Percentiles rank a stretch among this genome's conserved stretches.
Evolutionary conservation across 1,140 invertebrate genomes (phyloP).

Genomic region (Zaprionus davidi): DNA sequence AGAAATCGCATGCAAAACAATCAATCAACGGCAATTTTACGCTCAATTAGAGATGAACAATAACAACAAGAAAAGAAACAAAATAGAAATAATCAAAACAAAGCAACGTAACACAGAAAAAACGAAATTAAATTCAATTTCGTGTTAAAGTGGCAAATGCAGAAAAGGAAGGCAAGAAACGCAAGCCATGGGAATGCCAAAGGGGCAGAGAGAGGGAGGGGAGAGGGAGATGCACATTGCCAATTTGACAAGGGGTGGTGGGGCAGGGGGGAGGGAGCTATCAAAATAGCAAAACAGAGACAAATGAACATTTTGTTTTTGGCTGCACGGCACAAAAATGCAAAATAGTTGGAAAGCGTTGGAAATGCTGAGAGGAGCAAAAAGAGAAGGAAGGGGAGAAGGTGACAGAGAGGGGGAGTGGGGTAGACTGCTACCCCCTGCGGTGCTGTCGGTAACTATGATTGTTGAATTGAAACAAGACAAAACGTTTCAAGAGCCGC

Average conservation of each 20-base stretch:
- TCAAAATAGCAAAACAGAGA: constrained; percentile 50
- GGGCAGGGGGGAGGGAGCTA: background rate
- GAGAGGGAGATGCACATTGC: constrained; percentile 42
- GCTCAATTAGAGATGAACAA: constrained; percentile 78
- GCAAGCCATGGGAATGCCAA: constrained; percentile 13
- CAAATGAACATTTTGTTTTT: constrained; percentile 48
- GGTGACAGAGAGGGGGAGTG: too few species aligned
- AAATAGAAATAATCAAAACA: constrained; percentile 27
- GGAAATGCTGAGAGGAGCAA: constrained; percentile 6
- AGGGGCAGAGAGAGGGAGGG: background rate
- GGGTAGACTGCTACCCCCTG: constrained; percentile 11
- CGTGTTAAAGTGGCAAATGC: constrained; percentile 74
- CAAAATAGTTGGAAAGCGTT: constrained; percentile 79
- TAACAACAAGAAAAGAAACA: constrained; percentile 23
- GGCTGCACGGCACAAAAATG: constrained; percentile 48
- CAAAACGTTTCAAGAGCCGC: constrained; percentile 61
- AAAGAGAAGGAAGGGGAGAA: background rate
- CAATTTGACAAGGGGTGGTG: constrained; percentile 64
- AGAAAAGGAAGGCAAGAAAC: constrained; percentile 21
- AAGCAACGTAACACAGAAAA: constrained; percentile 27
- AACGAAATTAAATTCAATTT: constrained; percentile 79
- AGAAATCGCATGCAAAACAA: constrained; percentile 81
- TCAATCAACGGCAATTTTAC: constrained; percentile 83
- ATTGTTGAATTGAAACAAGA: constrained; percentile 58
- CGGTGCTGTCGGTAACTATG: constrained; percentile 62